Evolutionary conservation across 2,888 invertebrate species (phyloP), one percentile per base, ranked within the genome.

Genomic region (Drosophila neotestacea): DNA sequence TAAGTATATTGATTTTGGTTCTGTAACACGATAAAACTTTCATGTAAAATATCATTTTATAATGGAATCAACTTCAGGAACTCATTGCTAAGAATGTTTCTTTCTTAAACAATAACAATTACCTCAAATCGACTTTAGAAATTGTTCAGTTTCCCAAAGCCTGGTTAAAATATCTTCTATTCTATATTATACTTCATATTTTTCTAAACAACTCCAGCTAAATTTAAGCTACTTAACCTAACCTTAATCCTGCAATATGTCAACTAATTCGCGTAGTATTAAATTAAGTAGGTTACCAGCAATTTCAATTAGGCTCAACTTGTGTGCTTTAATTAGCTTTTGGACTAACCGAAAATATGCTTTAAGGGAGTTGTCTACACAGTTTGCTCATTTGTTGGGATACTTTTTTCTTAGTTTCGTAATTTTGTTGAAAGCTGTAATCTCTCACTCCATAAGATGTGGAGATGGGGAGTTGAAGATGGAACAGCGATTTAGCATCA

Each of bases 371-470:
- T 51, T 56, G 60, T 51, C 30, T 41, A 52, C 16, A 44, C 70
- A 62, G 65, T 64, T 68, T 47, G 62, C 69, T 70, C 74, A 70
- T 77, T 81, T 81, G 59, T 44, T 68, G 78, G 65, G 39, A 55
- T 73, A 32, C 62, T 79, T 52, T 42, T 27, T 28, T 22, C 22
- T 55, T 39, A 72, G 58, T 71, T 71, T 50, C 22, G 11, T 30
- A 47, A 70, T 62, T 50, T 47, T 59, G 47, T 6, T 41, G 59
- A 55, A 39, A 63, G 66, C 70, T 39, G 51, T 50, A 65, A 71
- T 77, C 67, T 60, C 67, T 67, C 61, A 51, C 67, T 30, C 60
- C 66, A 48, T 34, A 36, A 46, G 39, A 7, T 22, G 30, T 16
- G 6, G n/a, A 46, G 39, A 7, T 22, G 30, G 28, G 9, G n/a